Evolutionary conservation across 2,113 vertebrate genomes (phyloP).

Genomic region (Neotoma lepida): DNA sequence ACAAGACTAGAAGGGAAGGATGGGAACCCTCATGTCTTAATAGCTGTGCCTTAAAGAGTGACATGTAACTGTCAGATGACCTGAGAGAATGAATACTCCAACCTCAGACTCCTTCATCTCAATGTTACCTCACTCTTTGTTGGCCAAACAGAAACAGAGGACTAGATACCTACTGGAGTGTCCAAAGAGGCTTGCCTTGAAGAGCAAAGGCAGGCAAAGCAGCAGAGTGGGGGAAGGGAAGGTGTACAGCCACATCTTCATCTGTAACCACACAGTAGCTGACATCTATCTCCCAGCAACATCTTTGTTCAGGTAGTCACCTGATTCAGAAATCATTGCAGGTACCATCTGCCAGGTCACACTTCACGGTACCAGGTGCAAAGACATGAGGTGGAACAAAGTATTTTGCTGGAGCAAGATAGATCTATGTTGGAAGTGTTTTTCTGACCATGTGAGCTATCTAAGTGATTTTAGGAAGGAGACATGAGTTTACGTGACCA

Average conservation of each 20-base stretch:
- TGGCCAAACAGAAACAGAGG: too few species aligned
- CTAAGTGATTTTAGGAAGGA: constrained; percentile 45
- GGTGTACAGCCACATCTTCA: not conserved
- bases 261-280: not conserved
- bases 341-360: not conserved
- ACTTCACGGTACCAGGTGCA: not conserved
- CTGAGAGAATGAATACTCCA: not conserved
- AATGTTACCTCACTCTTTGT: not conserved
- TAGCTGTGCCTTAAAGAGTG: not conserved
- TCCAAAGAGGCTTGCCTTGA: not conserved
- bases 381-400: not conserved
- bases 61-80: not conserved
- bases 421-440: not conserved
- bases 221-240: not conserved
- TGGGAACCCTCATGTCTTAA: not conserved
- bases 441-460: constrained; percentile 6
- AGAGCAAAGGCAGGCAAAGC: not conserved
- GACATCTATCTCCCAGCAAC: not conserved
- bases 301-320: not conserved
- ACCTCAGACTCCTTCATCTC: not conserved
- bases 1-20: not conserved
- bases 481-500: not conserved
- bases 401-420: not conserved
- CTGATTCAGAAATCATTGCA: not conserved
- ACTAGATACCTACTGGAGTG: not conserved